Conservation (phyloP, 2,797 vertebrate genomes). For the Lepus townsendii region DNA sequence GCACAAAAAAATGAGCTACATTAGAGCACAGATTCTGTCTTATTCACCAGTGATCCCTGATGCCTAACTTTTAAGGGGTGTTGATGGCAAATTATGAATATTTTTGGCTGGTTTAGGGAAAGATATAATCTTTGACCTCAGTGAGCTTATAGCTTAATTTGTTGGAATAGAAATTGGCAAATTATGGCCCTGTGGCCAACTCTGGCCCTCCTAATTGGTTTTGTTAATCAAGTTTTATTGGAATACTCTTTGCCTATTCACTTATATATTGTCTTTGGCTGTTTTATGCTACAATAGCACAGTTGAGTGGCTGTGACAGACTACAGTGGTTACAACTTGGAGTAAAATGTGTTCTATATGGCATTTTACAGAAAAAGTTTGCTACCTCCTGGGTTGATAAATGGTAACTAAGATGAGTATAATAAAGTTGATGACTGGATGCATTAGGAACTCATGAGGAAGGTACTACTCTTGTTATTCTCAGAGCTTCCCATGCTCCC, state of each 20-base stretch:
- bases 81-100: background rate
- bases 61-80: background rate
- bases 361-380: background rate
- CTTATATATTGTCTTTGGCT: background rate
- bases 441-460: background rate
- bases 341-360: background rate
- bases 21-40: background rate
- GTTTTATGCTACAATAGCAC: background rate
- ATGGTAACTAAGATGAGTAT: background rate
- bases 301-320: background rate
- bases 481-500: background rate
- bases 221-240: background rate
- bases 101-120: constrained; percentile 26
- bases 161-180: background rate
- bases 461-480: background rate
- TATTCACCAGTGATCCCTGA: background rate
- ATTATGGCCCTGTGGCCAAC: background rate
- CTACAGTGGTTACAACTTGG: background rate
- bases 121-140: background rate
- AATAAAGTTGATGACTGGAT: background rate
- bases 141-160: background rate
- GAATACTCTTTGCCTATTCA: background rate
- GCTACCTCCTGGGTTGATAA: background rate
- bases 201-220: background rate
- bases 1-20: background rate